These are phyloP conservation scores for Erynnis tages DNA, from an alignment of 2,888 invertebrate species.

Conservation along the genomic window DNA sequence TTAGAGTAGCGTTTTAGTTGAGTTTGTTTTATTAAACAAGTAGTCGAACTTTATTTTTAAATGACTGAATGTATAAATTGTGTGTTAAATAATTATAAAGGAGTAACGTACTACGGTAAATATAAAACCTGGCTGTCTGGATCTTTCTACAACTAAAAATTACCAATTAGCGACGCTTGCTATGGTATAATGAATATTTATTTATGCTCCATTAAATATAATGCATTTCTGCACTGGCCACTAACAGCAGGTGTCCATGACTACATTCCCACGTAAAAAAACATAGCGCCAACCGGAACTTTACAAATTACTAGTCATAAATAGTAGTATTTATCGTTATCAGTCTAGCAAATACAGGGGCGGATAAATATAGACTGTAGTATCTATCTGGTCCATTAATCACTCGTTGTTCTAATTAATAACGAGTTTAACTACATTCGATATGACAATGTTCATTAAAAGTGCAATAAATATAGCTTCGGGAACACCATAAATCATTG, in stretches of 20 bases:
- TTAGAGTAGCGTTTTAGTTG: too few relatives aligned
- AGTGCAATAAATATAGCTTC: slow-evolving; percentile 25
- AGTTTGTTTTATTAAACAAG: too few relatives aligned
- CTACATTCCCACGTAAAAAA: background rate
- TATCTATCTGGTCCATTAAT: slow-evolving; percentile 32
- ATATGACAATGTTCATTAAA: slow-evolving; percentile 28
- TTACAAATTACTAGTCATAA: slow-evolving; percentile 2
- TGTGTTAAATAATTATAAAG: too few relatives aligned
- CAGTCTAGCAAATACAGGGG: slow-evolving; percentile 22
- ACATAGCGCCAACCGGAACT: background rate
- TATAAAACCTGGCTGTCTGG: too few relatives aligned
- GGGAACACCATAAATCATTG: slow-evolving; percentile 3
- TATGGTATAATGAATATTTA: too few relatives aligned
- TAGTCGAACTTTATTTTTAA: too few relatives aligned
- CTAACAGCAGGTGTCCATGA: background rate
- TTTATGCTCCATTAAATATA: too few relatives aligned
- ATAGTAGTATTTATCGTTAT: slow-evolving; percentile 10
- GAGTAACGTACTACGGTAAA: too few relatives aligned
- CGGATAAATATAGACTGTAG: slow-evolving; percentile 21
- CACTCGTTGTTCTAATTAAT: slow-evolving; percentile 32
- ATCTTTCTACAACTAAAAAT: too few relatives aligned
- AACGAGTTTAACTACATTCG: slow-evolving; percentile 28
- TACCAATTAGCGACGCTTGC: too few relatives aligned
- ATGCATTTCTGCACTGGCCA: too few relatives aligned
- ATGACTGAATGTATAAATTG: too few relatives aligned